These are phyloP conservation scores for Tiliacea citrago DNA, from an alignment of 2,888 invertebrate genomes.

Conservation along the genomic window DNA sequence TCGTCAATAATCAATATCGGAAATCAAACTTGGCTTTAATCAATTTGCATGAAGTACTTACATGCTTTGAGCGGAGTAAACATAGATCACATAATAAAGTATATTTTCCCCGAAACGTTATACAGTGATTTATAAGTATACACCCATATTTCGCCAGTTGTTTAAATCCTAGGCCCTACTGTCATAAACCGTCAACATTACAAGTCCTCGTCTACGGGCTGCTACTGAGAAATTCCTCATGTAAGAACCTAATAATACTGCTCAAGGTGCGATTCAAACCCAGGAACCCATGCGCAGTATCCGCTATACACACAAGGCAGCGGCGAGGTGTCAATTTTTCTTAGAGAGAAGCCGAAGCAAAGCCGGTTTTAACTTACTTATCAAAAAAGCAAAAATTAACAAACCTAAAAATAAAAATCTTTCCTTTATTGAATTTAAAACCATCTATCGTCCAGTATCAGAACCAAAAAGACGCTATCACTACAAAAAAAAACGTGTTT, in stretches of 20 bases:
- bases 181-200: neutral
- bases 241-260: neutral
- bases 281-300: neutral
- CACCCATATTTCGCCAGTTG: neutral
- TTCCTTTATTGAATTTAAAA: too few species aligned
- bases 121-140: neutral
- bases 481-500: too few species aligned
- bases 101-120: neutral
- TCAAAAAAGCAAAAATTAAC: too few species aligned
- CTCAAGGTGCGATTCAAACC: neutral
- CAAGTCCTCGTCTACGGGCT: neutral
- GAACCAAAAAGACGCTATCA: too few species aligned
- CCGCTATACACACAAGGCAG: neutral
- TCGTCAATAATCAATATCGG: conserved; percentile 26
- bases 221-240: neutral
- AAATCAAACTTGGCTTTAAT: neutral
- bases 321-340: too few species aligned
- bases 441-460: too few species aligned
- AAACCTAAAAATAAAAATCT: too few species aligned
- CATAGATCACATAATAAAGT: neutral
- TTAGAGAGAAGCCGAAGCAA: too few species aligned
- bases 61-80: neutral
- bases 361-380: too few species aligned
- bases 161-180: neutral
- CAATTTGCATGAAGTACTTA: conserved; percentile 3